These are phyloP conservation scores for Philonicus albiceps DNA, from an alignment of 2,888 invertebrate genomes.

Conservation along the genomic window DNA sequence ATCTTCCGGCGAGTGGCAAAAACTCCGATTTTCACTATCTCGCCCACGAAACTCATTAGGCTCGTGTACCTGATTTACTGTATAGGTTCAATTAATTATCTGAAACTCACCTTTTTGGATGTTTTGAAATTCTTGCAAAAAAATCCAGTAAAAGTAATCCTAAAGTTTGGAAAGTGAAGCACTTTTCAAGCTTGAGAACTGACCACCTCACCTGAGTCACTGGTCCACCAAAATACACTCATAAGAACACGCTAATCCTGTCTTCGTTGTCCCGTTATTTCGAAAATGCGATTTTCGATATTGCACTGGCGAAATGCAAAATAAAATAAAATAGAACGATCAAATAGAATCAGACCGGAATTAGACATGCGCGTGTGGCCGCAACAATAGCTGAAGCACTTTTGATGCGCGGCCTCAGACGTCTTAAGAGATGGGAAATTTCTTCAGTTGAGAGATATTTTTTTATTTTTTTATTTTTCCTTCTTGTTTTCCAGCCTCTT, in stretches of 20 bases:
- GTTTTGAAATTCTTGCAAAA: background rate
- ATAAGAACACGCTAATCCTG: background rate
- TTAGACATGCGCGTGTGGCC: constrained; percentile 56
- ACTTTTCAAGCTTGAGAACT: background rate
- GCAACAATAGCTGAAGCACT: constrained; percentile 60
- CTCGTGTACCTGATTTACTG: background rate
- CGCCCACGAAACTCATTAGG: background rate
- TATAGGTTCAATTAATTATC: background rate
- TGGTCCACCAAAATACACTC: background rate
- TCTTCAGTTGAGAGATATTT: background rate
- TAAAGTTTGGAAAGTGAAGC: constrained; percentile 27
- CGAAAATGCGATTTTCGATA: constrained; percentile 18
- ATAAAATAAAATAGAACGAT: background rate
- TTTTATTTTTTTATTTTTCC: background rate
- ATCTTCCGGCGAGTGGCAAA: background rate
- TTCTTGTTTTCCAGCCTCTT: background rate
- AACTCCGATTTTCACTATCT: background rate
- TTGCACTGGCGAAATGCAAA: background rate
- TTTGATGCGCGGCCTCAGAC: constrained; percentile 53
- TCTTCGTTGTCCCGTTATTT: background rate
- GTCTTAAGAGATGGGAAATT: constrained; percentile 27
- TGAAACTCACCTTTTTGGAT: background rate
- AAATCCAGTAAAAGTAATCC: constrained; percentile 31
- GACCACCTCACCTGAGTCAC: background rate
- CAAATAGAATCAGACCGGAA: constrained; percentile 6